Evolutionary conservation across 1,140 invertebrate species (phyloP).

Genomic region (Atta colombica): DNA sequence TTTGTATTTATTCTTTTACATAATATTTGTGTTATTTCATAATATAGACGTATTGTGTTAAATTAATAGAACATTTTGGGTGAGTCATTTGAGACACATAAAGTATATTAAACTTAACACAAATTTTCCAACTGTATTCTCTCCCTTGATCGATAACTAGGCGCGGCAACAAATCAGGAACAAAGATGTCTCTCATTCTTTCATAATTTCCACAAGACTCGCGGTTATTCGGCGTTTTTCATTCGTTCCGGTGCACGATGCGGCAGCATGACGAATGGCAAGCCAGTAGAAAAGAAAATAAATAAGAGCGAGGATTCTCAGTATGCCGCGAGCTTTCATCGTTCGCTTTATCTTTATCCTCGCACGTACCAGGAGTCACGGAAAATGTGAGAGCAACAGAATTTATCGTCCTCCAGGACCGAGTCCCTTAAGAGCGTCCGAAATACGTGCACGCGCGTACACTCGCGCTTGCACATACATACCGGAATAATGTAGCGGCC

Average conservation of each 20-base stretch:
- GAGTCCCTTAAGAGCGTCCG: slow-evolving; percentile 67
- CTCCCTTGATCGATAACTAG: background rate
- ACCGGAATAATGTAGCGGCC: slow-evolving; percentile 44
- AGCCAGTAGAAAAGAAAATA: slow-evolving; percentile 61
- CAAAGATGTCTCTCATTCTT: background rate
- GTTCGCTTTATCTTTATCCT: slow-evolving; percentile 76
- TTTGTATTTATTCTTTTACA: too few species aligned
- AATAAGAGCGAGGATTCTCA: slow-evolving; percentile 59
- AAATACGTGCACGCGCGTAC: slow-evolving; percentile 40
- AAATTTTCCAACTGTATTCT: background rate
- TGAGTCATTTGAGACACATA: too few species aligned
- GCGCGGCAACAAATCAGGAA: background rate
- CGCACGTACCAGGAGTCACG: slow-evolving; percentile 67
- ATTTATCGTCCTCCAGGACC: slow-evolving; percentile 74
- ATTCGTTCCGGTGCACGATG: slow-evolving; percentile 22
- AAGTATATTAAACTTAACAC: too few species aligned
- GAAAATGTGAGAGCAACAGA: slow-evolving; percentile 69
- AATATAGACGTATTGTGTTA: too few species aligned
- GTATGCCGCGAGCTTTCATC: slow-evolving; percentile 70
- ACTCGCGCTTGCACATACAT: slow-evolving; percentile 29
- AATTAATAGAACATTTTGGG: too few species aligned
- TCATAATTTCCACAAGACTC: slow-evolving; percentile 29
- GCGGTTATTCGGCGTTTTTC: slow-evolving; percentile 40
- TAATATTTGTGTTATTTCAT: too few species aligned
- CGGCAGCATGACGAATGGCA: slow-evolving; percentile 44